Evolutionary conservation across 2,113 vertebrate genomes (phyloP).

Genomic region (Scomber japonicus): DNA sequence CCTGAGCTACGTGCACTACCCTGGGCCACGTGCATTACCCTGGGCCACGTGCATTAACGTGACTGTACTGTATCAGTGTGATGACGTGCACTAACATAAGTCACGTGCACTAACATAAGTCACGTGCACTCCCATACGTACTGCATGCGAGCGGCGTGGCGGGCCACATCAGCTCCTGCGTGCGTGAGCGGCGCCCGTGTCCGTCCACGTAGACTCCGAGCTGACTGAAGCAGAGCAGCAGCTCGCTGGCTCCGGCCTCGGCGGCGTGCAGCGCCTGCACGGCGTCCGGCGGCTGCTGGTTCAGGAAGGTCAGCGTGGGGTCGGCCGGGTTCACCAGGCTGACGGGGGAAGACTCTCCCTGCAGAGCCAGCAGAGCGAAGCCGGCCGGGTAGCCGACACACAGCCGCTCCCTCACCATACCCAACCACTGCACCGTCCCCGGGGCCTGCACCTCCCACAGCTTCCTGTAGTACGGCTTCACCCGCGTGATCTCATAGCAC

Average conservation of each 20-base stretch:
- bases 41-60: too few relatives aligned
- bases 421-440: slow-evolving; percentile 93
- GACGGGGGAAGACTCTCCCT: slow-evolving; percentile 93
- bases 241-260: slow-evolving; percentile 89
- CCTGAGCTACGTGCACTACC: too few relatives aligned
- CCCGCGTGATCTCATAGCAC: slow-evolving; percentile 92
- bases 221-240: slow-evolving; percentile 98
- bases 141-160: slow-evolving; percentile 94
- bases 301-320: slow-evolving; percentile 94
- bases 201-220: slow-evolving; percentile 96
- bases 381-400: slow-evolving; percentile 96
- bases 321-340: slow-evolving; percentile 94
- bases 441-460: slow-evolving; percentile 92
- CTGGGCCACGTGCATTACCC: too few relatives aligned
- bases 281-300: slow-evolving; percentile 93
- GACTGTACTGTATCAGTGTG: too few relatives aligned
- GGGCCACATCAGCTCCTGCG: slow-evolving; percentile 99
- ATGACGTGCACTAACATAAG: too few relatives aligned
- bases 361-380: slow-evolving; percentile 94
- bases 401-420: slow-evolving; percentile 91
- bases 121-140: slow-evolving; percentile 81
- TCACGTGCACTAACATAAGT: background rate
- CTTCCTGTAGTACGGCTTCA: slow-evolving; percentile 90
- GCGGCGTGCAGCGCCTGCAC: slow-evolving; percentile 95
- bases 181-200: slow-evolving; percentile 92